Evolutionary conservation across 1,140 invertebrate genomes (phyloP).

Genomic region (Diplogasteroides magnus): DNA sequence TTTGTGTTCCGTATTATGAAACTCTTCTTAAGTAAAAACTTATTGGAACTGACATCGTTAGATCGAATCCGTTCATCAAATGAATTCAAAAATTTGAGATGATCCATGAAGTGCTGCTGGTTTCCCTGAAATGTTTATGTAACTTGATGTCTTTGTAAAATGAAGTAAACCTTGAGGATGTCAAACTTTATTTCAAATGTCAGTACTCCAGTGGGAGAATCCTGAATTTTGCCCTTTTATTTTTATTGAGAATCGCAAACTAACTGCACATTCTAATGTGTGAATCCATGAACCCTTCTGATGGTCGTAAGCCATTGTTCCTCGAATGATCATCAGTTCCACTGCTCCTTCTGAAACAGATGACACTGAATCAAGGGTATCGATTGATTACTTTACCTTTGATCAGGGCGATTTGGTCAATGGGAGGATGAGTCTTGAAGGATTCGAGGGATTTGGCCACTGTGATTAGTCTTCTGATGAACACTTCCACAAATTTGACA

Average conservation of each 20-base stretch:
- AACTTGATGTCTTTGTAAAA: too few species aligned
- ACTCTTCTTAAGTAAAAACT: background rate
- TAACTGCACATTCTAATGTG: too few species aligned
- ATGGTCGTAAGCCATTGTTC: background rate
- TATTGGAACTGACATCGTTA: background rate
- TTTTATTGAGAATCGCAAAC: too few species aligned
- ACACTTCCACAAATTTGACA: background rate
- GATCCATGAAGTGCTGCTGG: background rate
- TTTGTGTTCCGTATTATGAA: too few species aligned
- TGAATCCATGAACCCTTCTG: background rate
- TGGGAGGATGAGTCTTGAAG: background rate
- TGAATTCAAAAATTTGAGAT: background rate
- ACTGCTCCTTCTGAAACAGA: background rate
- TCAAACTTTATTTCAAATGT: too few species aligned
- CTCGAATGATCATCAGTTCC: background rate
- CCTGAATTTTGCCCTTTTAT: too few species aligned
- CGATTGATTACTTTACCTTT: background rate
- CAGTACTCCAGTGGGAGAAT: too few species aligned
- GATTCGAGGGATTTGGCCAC: background rate
- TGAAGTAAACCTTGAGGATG: background rate
- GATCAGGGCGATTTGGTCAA: background rate
- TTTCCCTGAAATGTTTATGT: background rate
- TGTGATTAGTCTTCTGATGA: background rate
- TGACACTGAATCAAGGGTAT: background rate
- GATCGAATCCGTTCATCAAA: background rate